Evolutionary conservation across 1,140 invertebrate species (phyloP), one percentile per base, ranked within the genome.

Genomic region (Bradysia coprophila): DNA sequence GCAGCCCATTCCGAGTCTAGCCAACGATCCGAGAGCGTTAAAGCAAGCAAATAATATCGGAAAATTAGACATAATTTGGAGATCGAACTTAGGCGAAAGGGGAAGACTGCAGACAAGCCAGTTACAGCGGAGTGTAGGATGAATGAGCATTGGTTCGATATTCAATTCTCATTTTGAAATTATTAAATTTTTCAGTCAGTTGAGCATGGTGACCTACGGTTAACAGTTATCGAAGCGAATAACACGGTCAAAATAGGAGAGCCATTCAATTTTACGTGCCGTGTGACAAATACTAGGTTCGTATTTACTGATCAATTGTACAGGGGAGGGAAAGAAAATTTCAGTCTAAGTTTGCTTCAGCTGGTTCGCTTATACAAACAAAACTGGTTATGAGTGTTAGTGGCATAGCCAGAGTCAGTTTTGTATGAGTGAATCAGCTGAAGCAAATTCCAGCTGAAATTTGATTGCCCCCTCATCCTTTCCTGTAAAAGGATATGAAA

Each of bases 41-140:
- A 60, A 49, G 57, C 59, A 43, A 38, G 76, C 86, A 1, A 92
- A 81, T 32, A 89, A 85, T 61, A 91, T 96, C 53, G 93, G 93
- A 2, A 97, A 97, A 65, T 63, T 97, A 18, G 93, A 98, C 64
- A 97, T 98, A 56, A 81, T 93, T 4, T 98, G 95, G 95, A 74
- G 90, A 54, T 59, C 57, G n/a, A 88, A 90, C 65, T 75, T 96
- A 46, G 94, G 93, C 8, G 93, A 97, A 64, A 78, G 84, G 55
- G 94, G 93, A 22, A 71, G 91, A 47, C 66, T 98, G 40, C 93
- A 97, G 68, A 97, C 93, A 13, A 93, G 90, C 66, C 89, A 92
- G 55, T 60, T 98, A 24, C 82, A 92, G 59, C 72, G 90, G 68
- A 80, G 88, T 71, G 83, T 86, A 61, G 54, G 55, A 44, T 20